Evolutionary conservation across 2,113 vertebrate species (phyloP).

Genomic region (Chloropsis cyanopogon): DNA sequence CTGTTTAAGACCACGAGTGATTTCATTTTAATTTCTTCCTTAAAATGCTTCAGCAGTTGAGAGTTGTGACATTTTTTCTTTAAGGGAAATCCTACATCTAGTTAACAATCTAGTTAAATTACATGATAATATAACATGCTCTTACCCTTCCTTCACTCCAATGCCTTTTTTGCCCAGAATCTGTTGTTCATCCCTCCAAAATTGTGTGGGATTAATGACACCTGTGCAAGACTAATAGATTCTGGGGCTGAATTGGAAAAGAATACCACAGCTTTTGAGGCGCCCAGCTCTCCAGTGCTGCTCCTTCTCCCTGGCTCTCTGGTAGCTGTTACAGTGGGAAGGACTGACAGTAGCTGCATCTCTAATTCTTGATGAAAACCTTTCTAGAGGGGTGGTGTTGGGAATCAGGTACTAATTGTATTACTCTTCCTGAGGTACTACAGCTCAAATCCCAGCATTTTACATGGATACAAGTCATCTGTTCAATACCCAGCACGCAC

Average conservation of each 20-base stretch:
- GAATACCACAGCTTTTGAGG: neutral
- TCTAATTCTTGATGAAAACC: neutral
- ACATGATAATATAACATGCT: too few relatives aligned
- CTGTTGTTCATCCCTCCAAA: neutral
- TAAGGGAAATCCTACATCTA: neutral
- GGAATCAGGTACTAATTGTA: neutral
- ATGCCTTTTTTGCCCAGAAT: neutral
- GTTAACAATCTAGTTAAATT: neutral
- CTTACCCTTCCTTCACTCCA: neutral
- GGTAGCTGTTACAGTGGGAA: neutral
- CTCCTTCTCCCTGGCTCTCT: neutral
- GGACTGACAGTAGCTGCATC: neutral
- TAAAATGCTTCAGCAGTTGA: neutral
- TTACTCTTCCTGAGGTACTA: constrained; percentile 68
- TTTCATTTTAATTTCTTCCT: neutral
- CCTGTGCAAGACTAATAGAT: neutral
- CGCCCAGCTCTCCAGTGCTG: neutral
- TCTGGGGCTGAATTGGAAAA: neutral
- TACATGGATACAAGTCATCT: constrained; percentile 99
- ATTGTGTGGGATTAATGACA: neutral
- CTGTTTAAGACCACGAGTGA: neutral
- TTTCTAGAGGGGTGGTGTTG: neutral
- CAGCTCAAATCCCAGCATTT: constrained; percentile 94
- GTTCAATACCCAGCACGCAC: constrained; percentile 90
- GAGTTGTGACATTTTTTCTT: neutral